Base-by-base conservation (phyloP, 2,113 vertebrate genomes). In the Daphoenositta chrysoptera region DNA sequence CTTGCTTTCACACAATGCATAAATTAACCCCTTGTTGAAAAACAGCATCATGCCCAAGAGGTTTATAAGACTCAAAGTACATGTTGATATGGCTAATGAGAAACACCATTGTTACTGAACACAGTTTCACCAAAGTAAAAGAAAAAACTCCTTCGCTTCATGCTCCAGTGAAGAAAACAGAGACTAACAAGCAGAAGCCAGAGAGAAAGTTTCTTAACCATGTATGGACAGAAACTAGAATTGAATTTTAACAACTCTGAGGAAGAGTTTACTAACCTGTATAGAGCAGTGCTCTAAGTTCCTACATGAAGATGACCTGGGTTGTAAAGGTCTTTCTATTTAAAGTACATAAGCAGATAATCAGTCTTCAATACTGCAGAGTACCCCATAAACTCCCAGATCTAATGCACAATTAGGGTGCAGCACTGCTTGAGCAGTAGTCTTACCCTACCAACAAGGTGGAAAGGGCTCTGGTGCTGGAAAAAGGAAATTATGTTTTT, bases 361-460 rank as follows among this genome's bases (percentile, higher is more conserved):
- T 50, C 17, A 66, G 2, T 4, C 35, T 83, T 79, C 45, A 56
- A 0, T 6, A 12, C 23, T 83, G 8, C 23, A 77, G 30, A 81
- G 14, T 20, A 50, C 7, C 13, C 27, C 15, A 28, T 51, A 79
- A 86, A 47, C 2, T 86, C 17, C 13, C 0, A 0, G 16, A 35
- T 60, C 11, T 56, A 20, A 69, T 28, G 21, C 10, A 60, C 35
- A 27, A 23, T 39, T 68, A 44, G 39, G 15, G 21, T 31, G 78
- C 56, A 81, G 20, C 18, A 50, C 31, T 45, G 9, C 39, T 33
- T 51, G 35, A 61, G 39, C 13, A n/a, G 23, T 33, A 10, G 12
- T 11, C 39, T 68, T 75, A 39, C 16, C 18, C 19, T 42, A 21
- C 2, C 11, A 64, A 63, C 0, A 5, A 50, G 23, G 22, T 79